Percentiles rank a stretch among this genome's conserved stretches.
Conservation (phyloP, 1,140 invertebrate genomes). For the Drosophila kikkawai region DNA sequence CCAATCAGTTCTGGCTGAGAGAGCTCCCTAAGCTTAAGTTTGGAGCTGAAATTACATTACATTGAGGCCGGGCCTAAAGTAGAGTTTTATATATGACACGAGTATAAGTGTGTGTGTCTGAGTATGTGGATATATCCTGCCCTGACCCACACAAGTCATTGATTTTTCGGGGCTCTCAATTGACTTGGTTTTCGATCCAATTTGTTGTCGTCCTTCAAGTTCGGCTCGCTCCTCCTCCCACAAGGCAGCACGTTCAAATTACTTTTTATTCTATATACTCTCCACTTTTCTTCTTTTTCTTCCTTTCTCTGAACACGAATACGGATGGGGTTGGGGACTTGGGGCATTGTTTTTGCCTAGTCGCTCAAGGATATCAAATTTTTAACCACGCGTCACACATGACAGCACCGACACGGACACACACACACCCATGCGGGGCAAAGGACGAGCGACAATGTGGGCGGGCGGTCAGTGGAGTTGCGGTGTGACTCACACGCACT, state of each 20-base stretch:
- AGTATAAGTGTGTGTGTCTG: background rate
- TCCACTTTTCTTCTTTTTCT: background rate
- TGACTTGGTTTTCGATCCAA: constrained; percentile 41
- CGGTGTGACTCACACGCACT: constrained; percentile 40
- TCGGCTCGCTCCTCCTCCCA: background rate
- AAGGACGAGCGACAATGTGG: background rate
- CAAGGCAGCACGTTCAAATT: constrained; percentile 28
- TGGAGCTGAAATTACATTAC: constrained; percentile 29
- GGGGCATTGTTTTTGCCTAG: constrained; percentile 44
- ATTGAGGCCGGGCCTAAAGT: constrained; percentile 20
- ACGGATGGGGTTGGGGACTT: background rate
- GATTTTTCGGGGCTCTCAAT: constrained; percentile 44
- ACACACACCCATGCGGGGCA: background rate
- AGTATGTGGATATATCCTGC: background rate
- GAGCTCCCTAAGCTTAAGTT: constrained; percentile 14
- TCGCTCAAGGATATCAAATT: constrained; percentile 79
- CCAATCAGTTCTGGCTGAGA: constrained; percentile 42
- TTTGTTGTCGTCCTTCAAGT: constrained; percentile 32
- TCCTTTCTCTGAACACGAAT: background rate
- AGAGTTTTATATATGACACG: constrained; percentile 5
- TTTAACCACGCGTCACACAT: constrained; percentile 79
- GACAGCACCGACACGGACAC: constrained; percentile 39
- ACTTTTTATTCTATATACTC: constrained; percentile 37
- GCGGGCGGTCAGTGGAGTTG: constrained; percentile 2
- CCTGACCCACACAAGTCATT: constrained; percentile 47